Percentiles rank a stretch among this genome's conserved stretches.
Conservation (phyloP, 2,113 vertebrate genomes). For the Anser brachyrhynchus region DNA sequence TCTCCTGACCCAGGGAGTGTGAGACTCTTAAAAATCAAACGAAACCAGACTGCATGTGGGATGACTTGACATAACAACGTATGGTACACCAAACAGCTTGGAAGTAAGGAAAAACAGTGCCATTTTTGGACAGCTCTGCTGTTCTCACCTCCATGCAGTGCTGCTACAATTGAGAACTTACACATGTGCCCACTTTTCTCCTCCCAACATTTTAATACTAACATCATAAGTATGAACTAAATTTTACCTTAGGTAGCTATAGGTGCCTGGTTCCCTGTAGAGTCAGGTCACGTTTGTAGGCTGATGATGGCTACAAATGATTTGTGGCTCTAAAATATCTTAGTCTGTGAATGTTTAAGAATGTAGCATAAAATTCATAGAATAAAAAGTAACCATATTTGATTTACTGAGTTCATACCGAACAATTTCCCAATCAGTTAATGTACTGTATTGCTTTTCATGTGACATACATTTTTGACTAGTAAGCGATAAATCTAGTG, state of each 20-base stretch:
- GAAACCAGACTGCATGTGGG: not conserved
- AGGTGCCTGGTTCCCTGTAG: not conserved
- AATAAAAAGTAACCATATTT: conserved; percentile 19
- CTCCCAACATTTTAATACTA: not conserved
- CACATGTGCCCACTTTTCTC: not conserved
- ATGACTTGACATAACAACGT: not conserved
- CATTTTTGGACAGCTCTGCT: not conserved
- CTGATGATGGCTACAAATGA: not conserved
- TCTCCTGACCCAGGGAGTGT: not conserved
- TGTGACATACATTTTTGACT: not conserved
- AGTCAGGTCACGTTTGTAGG: not conserved
- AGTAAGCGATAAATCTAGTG: not conserved
- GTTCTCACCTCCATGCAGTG: not conserved
- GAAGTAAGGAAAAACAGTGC: not conserved
- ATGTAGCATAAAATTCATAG: not conserved
- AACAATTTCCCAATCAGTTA: not conserved
- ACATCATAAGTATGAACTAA: not conserved
- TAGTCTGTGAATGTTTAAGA: not conserved
- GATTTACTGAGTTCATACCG: not conserved
- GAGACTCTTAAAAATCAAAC: conserved; percentile 7
- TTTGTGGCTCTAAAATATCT: not conserved
- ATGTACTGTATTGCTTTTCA: not conserved
- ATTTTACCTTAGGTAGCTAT: not conserved
- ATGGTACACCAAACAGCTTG: not conserved
- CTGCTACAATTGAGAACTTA: not conserved